A percentile compares a stretch with the other conserved stretches of the same genome.
phyloP scores from a whole-genome alignment of 1,140 invertebrate species.

The Drosophila insularis region DNA sequence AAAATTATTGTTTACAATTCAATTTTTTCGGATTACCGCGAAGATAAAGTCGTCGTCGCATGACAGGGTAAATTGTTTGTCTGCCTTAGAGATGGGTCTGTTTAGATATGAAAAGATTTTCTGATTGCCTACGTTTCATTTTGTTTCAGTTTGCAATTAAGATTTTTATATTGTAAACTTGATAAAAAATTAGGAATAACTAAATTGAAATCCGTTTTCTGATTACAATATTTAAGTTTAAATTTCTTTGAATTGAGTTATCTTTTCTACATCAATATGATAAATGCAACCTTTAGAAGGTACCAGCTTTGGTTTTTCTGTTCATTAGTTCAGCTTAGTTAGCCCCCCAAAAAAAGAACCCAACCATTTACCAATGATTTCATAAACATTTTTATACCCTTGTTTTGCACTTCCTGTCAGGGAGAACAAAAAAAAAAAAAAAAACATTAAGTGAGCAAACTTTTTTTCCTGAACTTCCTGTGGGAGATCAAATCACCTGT shows the following conservation, averaged over 20 bases:
- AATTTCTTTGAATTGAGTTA: too few relatives aligned
- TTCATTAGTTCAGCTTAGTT: too few relatives aligned
- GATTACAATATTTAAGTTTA: too few relatives aligned
- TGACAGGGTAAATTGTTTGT: neutral
- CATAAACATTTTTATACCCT: too few relatives aligned
- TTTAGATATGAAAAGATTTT: neutral
- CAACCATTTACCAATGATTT: too few relatives aligned
- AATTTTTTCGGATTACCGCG: constrained; percentile 1
- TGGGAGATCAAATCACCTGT: neutral
- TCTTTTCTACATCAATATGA: too few relatives aligned
- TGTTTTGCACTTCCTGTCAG: too few relatives aligned
- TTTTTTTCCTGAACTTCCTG: neutral
- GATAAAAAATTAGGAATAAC: neutral
- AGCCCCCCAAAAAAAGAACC: too few relatives aligned
- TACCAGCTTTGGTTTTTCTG: too few relatives aligned
- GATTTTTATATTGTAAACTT: neutral
- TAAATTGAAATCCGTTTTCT: too few relatives aligned
- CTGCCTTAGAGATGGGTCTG: neutral
- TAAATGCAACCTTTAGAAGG: too few relatives aligned
- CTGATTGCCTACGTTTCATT: neutral
- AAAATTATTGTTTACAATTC: constrained; percentile 8
- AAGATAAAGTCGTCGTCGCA: neutral
- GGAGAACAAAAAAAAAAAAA: constrained; percentile 6
- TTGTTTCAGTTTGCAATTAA: neutral
- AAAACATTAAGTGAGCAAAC: neutral